Conservation (phyloP, 2,888 invertebrate species). For the Ditylenchus weischeri region DNA sequence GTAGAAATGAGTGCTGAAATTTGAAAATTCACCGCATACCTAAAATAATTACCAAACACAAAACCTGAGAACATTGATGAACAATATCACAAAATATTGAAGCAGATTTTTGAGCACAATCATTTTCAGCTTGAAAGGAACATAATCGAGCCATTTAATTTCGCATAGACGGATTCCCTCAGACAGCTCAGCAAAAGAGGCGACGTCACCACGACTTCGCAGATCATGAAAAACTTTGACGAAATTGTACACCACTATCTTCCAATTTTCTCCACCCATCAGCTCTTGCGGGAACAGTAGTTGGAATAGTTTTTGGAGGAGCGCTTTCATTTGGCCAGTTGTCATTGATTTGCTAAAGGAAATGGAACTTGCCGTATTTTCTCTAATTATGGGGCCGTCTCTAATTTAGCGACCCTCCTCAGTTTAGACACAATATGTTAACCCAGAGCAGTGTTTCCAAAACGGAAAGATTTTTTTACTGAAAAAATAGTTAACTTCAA, state of each 20-base stretch:
- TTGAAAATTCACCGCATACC: not conserved
- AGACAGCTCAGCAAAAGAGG: conserved; percentile 4
- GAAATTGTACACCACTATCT: not conserved
- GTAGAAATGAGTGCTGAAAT: conserved; percentile 15
- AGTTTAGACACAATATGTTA: too few relatives aligned
- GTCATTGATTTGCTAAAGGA: not conserved
- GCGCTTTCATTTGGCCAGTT: not conserved
- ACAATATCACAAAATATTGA: conserved; percentile 11
- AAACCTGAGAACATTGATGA: conserved; percentile 12
- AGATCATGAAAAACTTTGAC: conserved; percentile 5
- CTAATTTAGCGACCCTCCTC: too few relatives aligned
- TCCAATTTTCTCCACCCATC: not conserved
- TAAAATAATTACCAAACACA: too few relatives aligned
- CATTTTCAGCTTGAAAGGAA: conserved; percentile 7
- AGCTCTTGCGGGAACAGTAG: conserved; percentile 2
- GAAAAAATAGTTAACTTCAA: too few relatives aligned
- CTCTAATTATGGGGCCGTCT: too few relatives aligned
- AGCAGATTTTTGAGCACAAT: conserved; percentile 6
- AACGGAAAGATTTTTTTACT: too few relatives aligned
- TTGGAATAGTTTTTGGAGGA: not conserved
- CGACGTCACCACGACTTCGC: conserved; percentile 1
- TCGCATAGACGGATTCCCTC: conserved; percentile 2
- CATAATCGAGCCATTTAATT: conserved; percentile 9
- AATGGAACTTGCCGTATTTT: not conserved
- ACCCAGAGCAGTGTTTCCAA: too few relatives aligned